Percentiles rank a stretch among this genome's conserved stretches.
Conservation (phyloP, 2,888 invertebrate genomes). For the Lasius fuliginosus region DNA sequence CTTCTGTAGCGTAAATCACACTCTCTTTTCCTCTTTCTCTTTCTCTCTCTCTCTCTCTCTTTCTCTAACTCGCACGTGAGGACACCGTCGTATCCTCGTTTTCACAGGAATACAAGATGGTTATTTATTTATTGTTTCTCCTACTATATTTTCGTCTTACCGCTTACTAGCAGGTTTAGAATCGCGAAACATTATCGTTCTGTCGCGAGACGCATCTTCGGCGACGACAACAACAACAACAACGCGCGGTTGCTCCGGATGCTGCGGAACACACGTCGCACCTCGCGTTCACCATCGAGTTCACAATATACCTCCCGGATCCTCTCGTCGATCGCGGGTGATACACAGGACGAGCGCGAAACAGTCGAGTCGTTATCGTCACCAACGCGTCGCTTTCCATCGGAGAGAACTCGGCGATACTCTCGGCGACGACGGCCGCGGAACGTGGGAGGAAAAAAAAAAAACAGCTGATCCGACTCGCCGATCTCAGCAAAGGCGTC, state of each 20-base stretch:
- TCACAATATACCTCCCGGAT: background rate
- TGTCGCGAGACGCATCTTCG: background rate
- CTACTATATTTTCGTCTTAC: background rate
- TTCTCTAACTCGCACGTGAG: slow-evolving; percentile 26
- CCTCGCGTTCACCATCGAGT: background rate
- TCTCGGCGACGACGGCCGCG: slow-evolving; percentile 14
- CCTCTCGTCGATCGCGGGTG: too few species aligned
- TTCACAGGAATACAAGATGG: slow-evolving; percentile 35
- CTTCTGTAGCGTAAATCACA: slow-evolving; percentile 66
- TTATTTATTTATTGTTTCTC: background rate
- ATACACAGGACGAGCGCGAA: background rate
- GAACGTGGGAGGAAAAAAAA: slow-evolving; percentile 46
- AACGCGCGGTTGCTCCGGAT: background rate
- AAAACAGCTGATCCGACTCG: slow-evolving; percentile 16
- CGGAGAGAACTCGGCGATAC: background rate
- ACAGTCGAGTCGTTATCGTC: background rate
- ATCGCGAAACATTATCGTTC: background rate
- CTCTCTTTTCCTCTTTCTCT: slow-evolving; percentile 41
- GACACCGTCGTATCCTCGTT: background rate
- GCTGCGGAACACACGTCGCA: background rate
- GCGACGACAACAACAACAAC: background rate
- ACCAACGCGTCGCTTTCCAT: slow-evolving; percentile 16
- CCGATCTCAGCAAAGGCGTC: slow-evolving; percentile 52
- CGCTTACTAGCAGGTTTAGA: background rate
- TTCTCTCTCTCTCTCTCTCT: slow-evolving; percentile 53